Base-by-base conservation (phyloP, 2,797 vertebrate species). In the Lophius americanus region DNA sequence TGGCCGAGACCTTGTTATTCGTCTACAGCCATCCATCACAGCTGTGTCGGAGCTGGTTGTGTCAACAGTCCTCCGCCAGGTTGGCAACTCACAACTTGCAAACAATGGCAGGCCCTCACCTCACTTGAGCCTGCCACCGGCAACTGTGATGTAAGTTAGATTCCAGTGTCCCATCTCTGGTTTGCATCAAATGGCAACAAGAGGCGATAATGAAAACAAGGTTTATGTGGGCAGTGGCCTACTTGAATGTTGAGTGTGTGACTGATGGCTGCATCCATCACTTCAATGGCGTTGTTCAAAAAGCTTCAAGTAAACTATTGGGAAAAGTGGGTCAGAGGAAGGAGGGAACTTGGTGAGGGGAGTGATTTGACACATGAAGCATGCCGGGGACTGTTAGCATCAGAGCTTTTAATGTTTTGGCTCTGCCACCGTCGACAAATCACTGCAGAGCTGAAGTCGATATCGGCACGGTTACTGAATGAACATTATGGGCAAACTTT, bases 261-360 rank as follows among this genome's bases (percentile, higher is more conserved):
- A 93, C 89, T 91, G 92, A 93, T 86, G 79, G 88, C 81, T 70
- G 81, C 86, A 89, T 91, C 90, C 85, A 89, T 93, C 91, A 91
- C 76, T 64, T 69, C 60, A 70, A 68, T 80, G 84, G 84, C 80
- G 84, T 85, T 88, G 89, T 88, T 87, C 85, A 76, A 70, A 86
- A 89, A 63, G 81, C 74, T 78, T 84, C 60, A 73, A 86, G 79
- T 49, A 10, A 85, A 89, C 76, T 82, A 69, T 82, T 14, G 10
- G 77, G 52, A 61, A 90, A 91, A 93, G 82, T 92, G 83, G 93
- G 91, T 92, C 93, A 90, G 78, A 84, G 75, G 66, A 80, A 70
- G 84, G 65, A 77, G 74, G 87, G 89, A 11, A 11, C 58, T 89
- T 82, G 65, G 76, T 55, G 75, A 79, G 81, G 59, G 76, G 76